Percentiles rank a stretch among this genome's conserved stretches.
phyloP scores from a whole-genome alignment of 2,888 invertebrate species.

The Lagria hirta region DNA sequence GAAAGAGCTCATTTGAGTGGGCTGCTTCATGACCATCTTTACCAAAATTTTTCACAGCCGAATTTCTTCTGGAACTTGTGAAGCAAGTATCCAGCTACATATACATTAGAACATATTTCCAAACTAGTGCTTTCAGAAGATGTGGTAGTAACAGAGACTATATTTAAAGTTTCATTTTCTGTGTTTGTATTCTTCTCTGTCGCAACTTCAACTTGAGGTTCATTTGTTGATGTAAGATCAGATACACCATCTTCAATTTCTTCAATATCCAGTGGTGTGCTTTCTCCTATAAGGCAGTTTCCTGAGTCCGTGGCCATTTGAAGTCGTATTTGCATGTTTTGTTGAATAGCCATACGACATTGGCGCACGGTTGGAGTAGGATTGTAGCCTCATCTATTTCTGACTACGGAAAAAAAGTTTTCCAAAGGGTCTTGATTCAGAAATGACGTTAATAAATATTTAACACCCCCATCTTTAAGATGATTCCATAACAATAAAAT shows the following conservation, averaged over 20 bases:
- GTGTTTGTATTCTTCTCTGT: not conserved
- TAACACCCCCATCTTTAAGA: not conserved
- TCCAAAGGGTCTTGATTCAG: slow-evolving; percentile 34
- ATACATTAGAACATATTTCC: no score
- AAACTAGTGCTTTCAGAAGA: no score
- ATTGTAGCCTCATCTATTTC: slow-evolving; percentile 31
- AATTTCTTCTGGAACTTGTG: no score
- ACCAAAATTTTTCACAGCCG: not conserved
- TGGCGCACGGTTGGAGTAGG: slow-evolving; percentile 26
- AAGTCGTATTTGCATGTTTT: slow-evolving; percentile 26
- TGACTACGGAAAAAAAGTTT: slow-evolving; percentile 24
- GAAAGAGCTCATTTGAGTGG: no score
- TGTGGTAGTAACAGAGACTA: no score
- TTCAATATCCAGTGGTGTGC: slow-evolving; percentile 11
- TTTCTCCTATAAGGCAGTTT: slow-evolving; percentile 25
- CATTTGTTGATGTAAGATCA: not conserved
- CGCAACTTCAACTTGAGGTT: not conserved
- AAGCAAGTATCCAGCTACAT: no score
- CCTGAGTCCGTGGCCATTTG: slow-evolving; percentile 19
- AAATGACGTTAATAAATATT: slow-evolving; percentile 3
- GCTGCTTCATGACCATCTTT: no score
- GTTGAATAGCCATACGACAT: slow-evolving; percentile 26
- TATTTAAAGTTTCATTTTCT: no score
- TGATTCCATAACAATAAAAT: slow-evolving; percentile 6
- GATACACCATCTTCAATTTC: slow-evolving; percentile 1